phyloP scores from a whole-genome alignment of 2,113 vertebrate species.

The Pungitius pungitius region DNA sequence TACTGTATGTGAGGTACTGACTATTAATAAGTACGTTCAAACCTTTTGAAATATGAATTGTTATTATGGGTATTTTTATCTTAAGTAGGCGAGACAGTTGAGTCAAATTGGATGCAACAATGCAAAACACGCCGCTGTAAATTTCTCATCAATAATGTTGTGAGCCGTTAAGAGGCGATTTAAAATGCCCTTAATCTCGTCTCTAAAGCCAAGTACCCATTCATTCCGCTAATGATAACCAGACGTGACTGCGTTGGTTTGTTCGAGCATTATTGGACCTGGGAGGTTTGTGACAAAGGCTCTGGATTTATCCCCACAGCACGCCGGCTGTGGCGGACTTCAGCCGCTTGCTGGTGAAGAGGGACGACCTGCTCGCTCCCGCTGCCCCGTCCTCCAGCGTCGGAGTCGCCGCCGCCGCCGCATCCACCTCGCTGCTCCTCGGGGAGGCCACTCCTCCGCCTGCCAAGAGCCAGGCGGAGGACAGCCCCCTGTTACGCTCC shows the following conservation, averaged over 20 bases:
- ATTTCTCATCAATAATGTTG: neutral
- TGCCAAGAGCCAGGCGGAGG: slow-evolving; percentile 47
- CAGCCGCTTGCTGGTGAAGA: slow-evolving; percentile 16
- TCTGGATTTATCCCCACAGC: slow-evolving; percentile 65
- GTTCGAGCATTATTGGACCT: neutral
- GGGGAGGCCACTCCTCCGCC: slow-evolving; percentile 52
- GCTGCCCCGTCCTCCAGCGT: slow-evolving; percentile 18
- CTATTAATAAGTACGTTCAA: neutral
- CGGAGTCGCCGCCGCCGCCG: slow-evolving; percentile 8
- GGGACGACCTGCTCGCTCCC: neutral
- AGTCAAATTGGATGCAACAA: neutral
- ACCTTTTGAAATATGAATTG: neutral
- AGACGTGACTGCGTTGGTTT: neutral
- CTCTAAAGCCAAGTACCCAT: neutral
- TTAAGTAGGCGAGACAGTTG: neutral
- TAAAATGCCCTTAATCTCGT: neutral
- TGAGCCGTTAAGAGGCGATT: neutral
- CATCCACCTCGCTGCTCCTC: slow-evolving; percentile 66
- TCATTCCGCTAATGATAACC: neutral
- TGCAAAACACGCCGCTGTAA: neutral
- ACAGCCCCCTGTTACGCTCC: slow-evolving; percentile 84
- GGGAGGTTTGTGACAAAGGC: neutral
- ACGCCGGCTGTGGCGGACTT: slow-evolving; percentile 62
- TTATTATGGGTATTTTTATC: neutral
- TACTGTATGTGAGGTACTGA: neutral